Conservation (phyloP, 2,888 invertebrate genomes). For the Drosophila borealis region DNA sequence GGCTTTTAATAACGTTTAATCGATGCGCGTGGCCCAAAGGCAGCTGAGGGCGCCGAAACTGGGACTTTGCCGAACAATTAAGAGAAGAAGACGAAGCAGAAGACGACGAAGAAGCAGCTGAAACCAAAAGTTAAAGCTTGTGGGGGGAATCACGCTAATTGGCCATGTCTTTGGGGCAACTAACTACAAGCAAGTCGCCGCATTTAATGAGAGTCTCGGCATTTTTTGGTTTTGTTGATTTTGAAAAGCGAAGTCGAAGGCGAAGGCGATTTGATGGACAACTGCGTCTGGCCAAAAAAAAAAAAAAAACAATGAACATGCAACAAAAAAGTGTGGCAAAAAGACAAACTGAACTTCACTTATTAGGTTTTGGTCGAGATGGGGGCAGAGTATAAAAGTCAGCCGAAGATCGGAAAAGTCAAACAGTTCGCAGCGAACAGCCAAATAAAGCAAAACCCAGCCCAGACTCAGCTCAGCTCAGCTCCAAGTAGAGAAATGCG, state of each 20-base stretch:
- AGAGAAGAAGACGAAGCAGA: constrained; percentile 13
- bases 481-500: constrained; percentile 81
- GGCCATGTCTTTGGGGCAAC: constrained; percentile 67
- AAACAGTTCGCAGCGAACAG: constrained; percentile 78
- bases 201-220: constrained; percentile 66
- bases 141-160: constrained; percentile 69
- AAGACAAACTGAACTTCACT: constrained; percentile 60
- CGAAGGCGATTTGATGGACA: constrained; percentile 23
- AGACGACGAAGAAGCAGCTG: too few species aligned
- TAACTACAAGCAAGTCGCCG: constrained; percentile 70
- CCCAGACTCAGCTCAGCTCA: constrained; percentile 66
- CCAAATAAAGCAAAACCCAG: constrained; percentile 53
- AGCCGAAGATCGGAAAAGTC: constrained; percentile 50
- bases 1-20: constrained; percentile 69
- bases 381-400: constrained; percentile 75
- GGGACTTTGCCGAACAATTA: constrained; percentile 56
- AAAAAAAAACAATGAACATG: constrained; percentile 77
- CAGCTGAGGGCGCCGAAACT: constrained; percentile 15
- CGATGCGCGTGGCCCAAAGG: constrained; percentile 60
- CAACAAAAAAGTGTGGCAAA: constrained; percentile 46
- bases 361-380: constrained; percentile 64
- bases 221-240: constrained; percentile 15
- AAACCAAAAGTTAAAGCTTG: constrained; percentile 14
- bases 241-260: constrained; percentile 46
- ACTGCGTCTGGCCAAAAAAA: constrained; percentile 60